Evolutionary conservation across 2,888 invertebrate genomes (phyloP), one percentile per base, ranked within the genome.

Genomic region (Leuctra nigra): DNA sequence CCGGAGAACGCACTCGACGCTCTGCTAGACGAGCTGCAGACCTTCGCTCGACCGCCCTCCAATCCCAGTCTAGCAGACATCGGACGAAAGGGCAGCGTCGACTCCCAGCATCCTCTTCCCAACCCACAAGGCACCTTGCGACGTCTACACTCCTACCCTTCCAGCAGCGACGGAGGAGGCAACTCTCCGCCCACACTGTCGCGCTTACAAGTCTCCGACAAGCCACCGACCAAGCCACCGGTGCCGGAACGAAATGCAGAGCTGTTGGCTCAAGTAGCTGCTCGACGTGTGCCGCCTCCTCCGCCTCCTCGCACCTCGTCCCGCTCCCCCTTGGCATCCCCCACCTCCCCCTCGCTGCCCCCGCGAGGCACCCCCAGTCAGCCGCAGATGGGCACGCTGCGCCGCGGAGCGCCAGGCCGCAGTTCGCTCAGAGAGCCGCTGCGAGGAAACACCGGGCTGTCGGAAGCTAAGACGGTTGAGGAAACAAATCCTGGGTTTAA

Each of bases 1-100:
- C 80, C 90, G 81, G 91, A 92, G 85, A 93, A 92, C 87, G 91
- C 92, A 84, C 91, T 93, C 87, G 93, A 93, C 85, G 91, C 91
- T 84, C 75, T 93, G 86, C 77, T 93, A 88, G 91, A 91, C 73
- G 92, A 93, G 74, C 80, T 92, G 63, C 91, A 92, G 74, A 91
- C 91, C 29, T 91, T 91, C 73, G 85, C 91, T 55, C 84, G 86
- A 70, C 91, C 91, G 2, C 70, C 61, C 58, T 53, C 59, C 59
- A 72, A 75, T 20, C 78, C 74, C 55, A 72, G 69, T 62, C 76
- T 77, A 65, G 72, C 74, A 47, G 78, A 79, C 63, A 75, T 79
- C 60, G 77, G 77, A 46, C 61, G 77, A 59, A 77, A 78, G 67
- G 75, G 76, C 63, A 75, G 76, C 70, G 73, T 78, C 68, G 79